These are phyloP conservation scores for Aphidius ervi DNA, from an alignment of 1,140 invertebrate species.

Conservation along the genomic window DNA sequence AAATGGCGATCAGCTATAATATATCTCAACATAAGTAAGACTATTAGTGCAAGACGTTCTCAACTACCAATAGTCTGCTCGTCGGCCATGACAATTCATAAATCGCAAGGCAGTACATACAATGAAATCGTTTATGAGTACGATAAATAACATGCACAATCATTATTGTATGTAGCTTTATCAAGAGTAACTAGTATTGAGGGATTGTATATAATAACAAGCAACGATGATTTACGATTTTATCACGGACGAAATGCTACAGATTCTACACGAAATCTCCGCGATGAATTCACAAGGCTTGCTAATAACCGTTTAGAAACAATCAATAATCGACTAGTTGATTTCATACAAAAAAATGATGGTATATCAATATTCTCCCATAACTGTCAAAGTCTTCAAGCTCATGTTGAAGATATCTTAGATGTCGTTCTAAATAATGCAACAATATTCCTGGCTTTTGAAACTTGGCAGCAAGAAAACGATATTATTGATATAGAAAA, in stretches of 20 bases:
- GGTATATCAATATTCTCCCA: conserved; percentile 10
- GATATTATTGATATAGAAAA: conserved; percentile 21
- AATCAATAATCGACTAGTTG: background rate
- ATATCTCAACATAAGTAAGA: conserved; percentile 28
- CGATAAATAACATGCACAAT: conserved; percentile 20
- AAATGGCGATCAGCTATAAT: conserved; percentile 1
- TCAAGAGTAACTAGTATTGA: conserved; percentile 18
- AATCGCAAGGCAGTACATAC: conserved; percentile 28
- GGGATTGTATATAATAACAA: conserved; percentile 18
- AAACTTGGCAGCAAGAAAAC: conserved; percentile 22
- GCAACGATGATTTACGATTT: conserved; percentile 14
- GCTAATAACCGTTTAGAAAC: background rate
- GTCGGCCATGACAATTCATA: conserved; percentile 36
- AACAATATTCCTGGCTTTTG: conserved; percentile 18
- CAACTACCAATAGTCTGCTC: conserved; percentile 34
- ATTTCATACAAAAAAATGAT: conserved; percentile 1
- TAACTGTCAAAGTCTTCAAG: conserved; percentile 23
- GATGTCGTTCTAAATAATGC: conserved; percentile 18
- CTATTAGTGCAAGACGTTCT: conserved; percentile 33
- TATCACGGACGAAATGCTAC: conserved; percentile 9
- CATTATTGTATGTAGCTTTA: conserved; percentile 24
- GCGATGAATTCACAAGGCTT: background rate
- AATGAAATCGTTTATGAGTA: conserved; percentile 27
- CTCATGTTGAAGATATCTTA: conserved; percentile 13
- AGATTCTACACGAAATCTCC: background rate